Base-by-base conservation (phyloP, 2,888 invertebrate species). In the Xiphydria camelus region DNA sequence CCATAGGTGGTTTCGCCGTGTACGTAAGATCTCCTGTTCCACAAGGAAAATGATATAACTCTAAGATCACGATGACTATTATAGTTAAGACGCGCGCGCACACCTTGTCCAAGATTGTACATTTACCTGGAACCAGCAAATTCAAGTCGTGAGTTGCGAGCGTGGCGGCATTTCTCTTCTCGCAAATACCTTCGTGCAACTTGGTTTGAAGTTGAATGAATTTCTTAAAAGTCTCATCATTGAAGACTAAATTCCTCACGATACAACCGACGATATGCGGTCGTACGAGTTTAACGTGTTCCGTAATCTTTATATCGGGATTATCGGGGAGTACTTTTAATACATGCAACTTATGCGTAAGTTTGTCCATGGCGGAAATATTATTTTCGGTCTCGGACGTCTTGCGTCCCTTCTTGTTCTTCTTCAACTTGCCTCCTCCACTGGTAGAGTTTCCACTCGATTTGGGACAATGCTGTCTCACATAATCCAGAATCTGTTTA, bases 121-220 rank as follows among this genome's bases (percentile, higher is more conserved):
- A 35, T 21, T 14, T 9, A 86, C 81, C 77, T 76, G 83, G 70
- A 22, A 80, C 75, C 48, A 91, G 76, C 61, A 84, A 83, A 26
- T 76, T 78, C 51, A 88, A 75, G 70, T 92, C 91, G 72, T 93
- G 93, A 0, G 91, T 92, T 2, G 91, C 92, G 46, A 92, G 87
- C 0, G 91, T 91, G 0, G 90, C 88, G 1, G 80, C 76, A 61
- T 87, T 87, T 56, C 92, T 78, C 66, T 89, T 90, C 41, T 87
- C 85, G 69, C 92, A 92, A 6, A 89, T 77, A 0, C 83, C 82
- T 51, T 88, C 88, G 61, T 88, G 88, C 19, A 89, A 73, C 67
- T 85, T 89, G 0, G 88, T 90, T 78, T 91, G 91, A 61, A 89
- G 64, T 62, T 87, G 85, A 50, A 91, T 88, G 61, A 91, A 91